These are phyloP conservation scores for Calephelis perditalis DNA, from an alignment of 2,888 invertebrate species.

Conservation along the genomic window DNA sequence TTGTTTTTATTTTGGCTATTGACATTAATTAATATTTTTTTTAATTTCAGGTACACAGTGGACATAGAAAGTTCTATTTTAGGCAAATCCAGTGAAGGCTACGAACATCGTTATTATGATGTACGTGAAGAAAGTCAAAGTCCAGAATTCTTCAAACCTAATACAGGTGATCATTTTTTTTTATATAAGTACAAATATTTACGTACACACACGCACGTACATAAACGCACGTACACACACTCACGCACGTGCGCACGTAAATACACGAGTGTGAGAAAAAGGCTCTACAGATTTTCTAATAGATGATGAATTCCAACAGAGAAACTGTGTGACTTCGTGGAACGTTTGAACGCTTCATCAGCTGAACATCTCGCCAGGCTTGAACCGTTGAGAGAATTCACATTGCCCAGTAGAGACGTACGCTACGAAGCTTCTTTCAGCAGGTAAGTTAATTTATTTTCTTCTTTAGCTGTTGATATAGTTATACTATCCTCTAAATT, in stretches of 20 bases:
- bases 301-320: slow-evolving; percentile 32
- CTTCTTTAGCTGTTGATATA: too few species aligned
- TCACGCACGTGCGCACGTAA: too few species aligned
- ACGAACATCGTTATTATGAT: slow-evolving; percentile 52
- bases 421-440: slow-evolving; percentile 38
- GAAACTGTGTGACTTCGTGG: slow-evolving; percentile 42
- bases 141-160: slow-evolving; percentile 38
- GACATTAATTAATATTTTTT: not conserved
- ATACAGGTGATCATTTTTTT: too few species aligned
- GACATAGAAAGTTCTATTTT: slow-evolving; percentile 58
- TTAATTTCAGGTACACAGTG: slow-evolving; percentile 49
- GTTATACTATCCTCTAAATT: too few species aligned
- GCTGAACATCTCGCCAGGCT: slow-evolving; percentile 39
- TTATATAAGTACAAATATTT: too few species aligned
- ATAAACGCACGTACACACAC: too few species aligned
- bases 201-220: too few species aligned
- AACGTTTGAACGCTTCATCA: slow-evolving; percentile 32
- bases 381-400: slow-evolving; percentile 62
- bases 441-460: slow-evolving; percentile 15
- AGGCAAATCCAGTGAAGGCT: slow-evolving; percentile 51
- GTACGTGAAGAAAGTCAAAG: slow-evolving; percentile 32
- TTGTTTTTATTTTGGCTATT: too few species aligned
- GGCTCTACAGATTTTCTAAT: not conserved
- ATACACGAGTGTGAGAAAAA: not conserved
- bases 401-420: slow-evolving; percentile 44